phyloP scores from a whole-genome alignment of 2,888 invertebrate species.

The Dinocampus coccinellae region DNA sequence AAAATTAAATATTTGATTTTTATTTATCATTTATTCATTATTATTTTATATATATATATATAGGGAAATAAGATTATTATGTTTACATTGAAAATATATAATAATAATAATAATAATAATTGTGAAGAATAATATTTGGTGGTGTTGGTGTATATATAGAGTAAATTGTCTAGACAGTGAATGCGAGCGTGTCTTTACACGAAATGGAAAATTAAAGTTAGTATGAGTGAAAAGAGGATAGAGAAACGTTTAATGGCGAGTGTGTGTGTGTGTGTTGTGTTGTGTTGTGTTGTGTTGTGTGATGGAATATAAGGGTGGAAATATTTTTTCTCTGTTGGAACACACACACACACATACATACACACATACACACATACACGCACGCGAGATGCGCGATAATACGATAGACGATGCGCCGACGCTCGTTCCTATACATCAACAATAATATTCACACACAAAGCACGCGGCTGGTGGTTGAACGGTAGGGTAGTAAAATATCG shows the following conservation, averaged over 20 bases:
- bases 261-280: neutral
- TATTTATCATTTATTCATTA: no score
- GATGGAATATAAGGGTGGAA: no score
- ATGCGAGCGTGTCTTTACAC: neutral
- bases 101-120: no score
- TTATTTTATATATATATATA: no score
- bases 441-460: neutral
- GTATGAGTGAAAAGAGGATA: no score
- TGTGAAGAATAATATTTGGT: neutral
- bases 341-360: no score
- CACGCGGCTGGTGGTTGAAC: conserved; percentile 1
- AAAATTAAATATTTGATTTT: no score
- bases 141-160: neutral
- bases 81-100: no score
- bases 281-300: no score
- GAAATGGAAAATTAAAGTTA: neutral
- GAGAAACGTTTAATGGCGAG: neutral
- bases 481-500: conserved; percentile 1
- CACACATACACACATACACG: no score
- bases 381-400: conserved; percentile 1
- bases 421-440: conserved; percentile 16
- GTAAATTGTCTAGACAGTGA: neutral
- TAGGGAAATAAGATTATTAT: no score
- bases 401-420: conserved; percentile 35
- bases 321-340: no score